Evolutionary conservation across 1,140 invertebrate species (phyloP).

Genomic region (Hyles vespertilio): DNA sequence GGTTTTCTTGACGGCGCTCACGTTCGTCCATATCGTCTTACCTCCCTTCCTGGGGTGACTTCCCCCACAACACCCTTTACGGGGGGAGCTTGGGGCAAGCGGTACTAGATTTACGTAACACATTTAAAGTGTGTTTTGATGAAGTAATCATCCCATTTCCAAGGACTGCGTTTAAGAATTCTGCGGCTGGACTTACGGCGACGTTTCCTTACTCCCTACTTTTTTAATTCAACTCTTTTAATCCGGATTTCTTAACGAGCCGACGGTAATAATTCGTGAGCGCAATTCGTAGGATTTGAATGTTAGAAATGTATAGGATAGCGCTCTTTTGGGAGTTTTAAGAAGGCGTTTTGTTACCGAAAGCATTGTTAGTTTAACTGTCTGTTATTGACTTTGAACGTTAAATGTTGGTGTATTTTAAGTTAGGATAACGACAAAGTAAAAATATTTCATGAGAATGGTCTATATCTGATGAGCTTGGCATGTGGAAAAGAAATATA

Average conservation of each 20-base stretch:
- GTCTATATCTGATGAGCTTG: too few relatives aligned
- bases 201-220: conserved; percentile 44
- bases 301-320: too few relatives aligned
- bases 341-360: too few relatives aligned
- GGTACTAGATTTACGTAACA: conserved; percentile 75
- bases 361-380: too few relatives aligned
- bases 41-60: conserved; percentile 53
- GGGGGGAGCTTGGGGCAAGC: conserved; percentile 40
- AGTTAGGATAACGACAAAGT: too few relatives aligned
- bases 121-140: conserved; percentile 76
- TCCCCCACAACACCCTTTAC: conserved; percentile 47
- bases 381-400: too few relatives aligned
- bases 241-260: conserved; percentile 55
- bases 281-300: conserved; percentile 17
- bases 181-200: conserved; percentile 56
- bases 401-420: too few relatives aligned
- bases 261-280: conserved; percentile 39
- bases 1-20: conserved; percentile 75
- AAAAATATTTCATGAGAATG: too few relatives aligned
- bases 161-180: conserved; percentile 72
- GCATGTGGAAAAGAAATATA: too few relatives aligned
- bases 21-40: conserved; percentile 74
- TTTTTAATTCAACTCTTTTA: conserved; percentile 61
- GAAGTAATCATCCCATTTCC: conserved; percentile 74
- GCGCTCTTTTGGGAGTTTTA: too few relatives aligned